These are phyloP conservation scores for Myotis vivesi DNA, from an alignment of 2,797 vertebrate genomes.

Conservation along the genomic window DNA sequence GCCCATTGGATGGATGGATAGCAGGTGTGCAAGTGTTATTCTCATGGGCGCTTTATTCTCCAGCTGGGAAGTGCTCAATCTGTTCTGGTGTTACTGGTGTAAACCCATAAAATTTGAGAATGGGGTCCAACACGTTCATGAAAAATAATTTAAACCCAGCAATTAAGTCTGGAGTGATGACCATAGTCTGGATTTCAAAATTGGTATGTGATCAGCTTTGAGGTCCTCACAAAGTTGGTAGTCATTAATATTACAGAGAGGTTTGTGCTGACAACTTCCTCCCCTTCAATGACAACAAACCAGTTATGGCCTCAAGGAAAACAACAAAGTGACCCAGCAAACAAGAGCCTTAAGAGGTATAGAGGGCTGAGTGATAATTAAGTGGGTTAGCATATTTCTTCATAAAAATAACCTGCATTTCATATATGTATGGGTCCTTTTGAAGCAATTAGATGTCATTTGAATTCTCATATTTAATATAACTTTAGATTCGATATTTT, in stretches of 20 bases:
- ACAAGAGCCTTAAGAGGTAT: background rate
- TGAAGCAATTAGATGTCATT: constrained; percentile 6
- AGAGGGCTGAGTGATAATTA: background rate
- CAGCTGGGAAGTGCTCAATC: constrained; percentile 73
- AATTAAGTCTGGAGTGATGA: constrained; percentile 47
- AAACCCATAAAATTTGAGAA: constrained; percentile 75
- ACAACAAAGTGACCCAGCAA: constrained; percentile 18
- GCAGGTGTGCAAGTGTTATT: constrained; percentile 73
- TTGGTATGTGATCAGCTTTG: background rate
- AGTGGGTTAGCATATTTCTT: background rate
- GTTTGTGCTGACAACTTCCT: constrained; percentile 9
- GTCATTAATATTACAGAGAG: constrained; percentile 27
- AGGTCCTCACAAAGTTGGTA: background rate
- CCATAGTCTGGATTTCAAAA: background rate
- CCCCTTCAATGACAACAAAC: constrained; percentile 27
- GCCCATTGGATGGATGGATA: constrained; percentile 63
- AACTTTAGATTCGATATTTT: background rate
- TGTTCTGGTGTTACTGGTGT: constrained; percentile 72
- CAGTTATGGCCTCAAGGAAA: background rate
- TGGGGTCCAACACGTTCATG: constrained; percentile 58
- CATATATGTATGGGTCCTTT: background rate
- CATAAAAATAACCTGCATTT: background rate
- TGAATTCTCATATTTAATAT: background rate
- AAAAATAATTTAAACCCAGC: constrained; percentile 75
- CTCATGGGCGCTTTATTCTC: constrained; percentile 60